These are phyloP conservation scores for Cryptoblepharus egeriae DNA, from an alignment of 2,797 vertebrate species.

Conservation along the genomic window DNA sequence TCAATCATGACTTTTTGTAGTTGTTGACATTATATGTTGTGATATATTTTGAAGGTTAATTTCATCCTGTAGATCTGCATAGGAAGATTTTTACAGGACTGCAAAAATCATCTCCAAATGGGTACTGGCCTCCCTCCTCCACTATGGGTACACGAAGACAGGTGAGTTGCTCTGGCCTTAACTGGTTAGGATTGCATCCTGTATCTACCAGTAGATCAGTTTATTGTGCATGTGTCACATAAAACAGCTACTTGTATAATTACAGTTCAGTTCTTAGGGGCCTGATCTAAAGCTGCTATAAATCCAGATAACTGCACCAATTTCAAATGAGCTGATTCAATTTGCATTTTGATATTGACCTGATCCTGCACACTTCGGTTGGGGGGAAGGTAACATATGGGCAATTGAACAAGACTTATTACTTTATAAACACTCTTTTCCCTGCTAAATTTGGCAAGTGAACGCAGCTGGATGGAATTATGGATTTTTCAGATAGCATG, in stretches of 20 bases:
- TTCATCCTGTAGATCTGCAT: background rate
- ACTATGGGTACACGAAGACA: too few relatives aligned
- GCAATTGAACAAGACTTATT: slow-evolving; percentile 34
- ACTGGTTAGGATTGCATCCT: too few relatives aligned
- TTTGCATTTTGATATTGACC: slow-evolving; percentile 12
- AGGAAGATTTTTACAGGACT: background rate
- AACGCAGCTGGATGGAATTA: slow-evolving; percentile 23
- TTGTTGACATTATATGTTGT: too few relatives aligned
- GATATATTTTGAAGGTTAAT: too few relatives aligned
- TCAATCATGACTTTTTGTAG: too few relatives aligned
- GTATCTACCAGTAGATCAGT: background rate
- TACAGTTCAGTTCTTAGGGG: background rate
- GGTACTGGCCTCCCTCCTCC: too few relatives aligned
- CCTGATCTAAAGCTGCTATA: background rate
- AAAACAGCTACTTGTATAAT: background rate
- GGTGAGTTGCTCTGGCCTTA: too few relatives aligned
- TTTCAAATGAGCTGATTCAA: slow-evolving; percentile 14
- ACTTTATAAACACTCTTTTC: slow-evolving; percentile 24
- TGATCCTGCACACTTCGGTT: background rate
- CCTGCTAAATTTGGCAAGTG: slow-evolving; percentile 10
- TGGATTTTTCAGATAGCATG: slow-evolving; percentile 8
- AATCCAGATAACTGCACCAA: slow-evolving; percentile 22
- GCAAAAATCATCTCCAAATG: background rate
- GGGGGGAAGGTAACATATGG: background rate
- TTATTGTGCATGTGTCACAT: background rate